These are phyloP conservation scores for Oryzias sinensis DNA, from an alignment of 2,797 vertebrate species.

Conservation along the genomic window DNA sequence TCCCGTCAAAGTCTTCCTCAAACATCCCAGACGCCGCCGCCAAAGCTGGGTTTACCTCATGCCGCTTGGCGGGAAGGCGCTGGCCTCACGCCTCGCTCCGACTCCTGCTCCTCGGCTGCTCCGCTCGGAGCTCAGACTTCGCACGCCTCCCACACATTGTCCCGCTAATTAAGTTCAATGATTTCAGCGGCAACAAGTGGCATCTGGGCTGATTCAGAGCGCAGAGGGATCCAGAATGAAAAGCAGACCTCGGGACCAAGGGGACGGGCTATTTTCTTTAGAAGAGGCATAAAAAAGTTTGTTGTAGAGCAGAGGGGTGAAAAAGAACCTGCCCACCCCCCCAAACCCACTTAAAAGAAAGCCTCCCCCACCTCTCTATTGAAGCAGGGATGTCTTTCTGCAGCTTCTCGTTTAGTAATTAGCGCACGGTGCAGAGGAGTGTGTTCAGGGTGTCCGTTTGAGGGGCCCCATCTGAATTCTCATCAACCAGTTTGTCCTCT, in stretches of 20 bases:
- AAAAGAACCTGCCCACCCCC: constrained; percentile 20
- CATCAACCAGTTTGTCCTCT: constrained; percentile 86
- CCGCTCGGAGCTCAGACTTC: constrained; percentile 53
- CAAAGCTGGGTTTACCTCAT: constrained; percentile 29
- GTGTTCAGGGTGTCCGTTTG: constrained; percentile 27
- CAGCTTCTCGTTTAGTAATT: constrained; percentile 89
- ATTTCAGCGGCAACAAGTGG: constrained; percentile 71
- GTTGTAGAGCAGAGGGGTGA: constrained; percentile 36
- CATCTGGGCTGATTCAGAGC: constrained; percentile 48
- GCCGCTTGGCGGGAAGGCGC: constrained; percentile 32
- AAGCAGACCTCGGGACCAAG: constrained; percentile 6
- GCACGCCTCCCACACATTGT: constrained; percentile 62
- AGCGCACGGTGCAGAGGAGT: constrained; percentile 80
- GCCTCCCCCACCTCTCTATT: constrained; percentile 33
- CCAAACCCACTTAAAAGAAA: constrained; percentile 41
- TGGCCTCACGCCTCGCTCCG: constrained; percentile 26
- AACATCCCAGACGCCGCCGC: not conserved
- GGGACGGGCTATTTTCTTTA: constrained; percentile 17
- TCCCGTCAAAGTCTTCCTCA: constrained; percentile 9
- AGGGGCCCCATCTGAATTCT: constrained; percentile 94
- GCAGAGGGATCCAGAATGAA: constrained; percentile 20
- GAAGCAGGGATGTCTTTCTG: constrained; percentile 53
- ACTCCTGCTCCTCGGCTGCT: constrained; percentile 25
- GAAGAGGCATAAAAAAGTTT: constrained; percentile 48
- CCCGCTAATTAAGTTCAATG: constrained; percentile 80